A percentile compares a stretch with the other conserved stretches of the same genome.
phyloP scores from a whole-genome alignment of 2,797 vertebrate genomes.

The Poeciliopsis paucimaculata region DNA sequence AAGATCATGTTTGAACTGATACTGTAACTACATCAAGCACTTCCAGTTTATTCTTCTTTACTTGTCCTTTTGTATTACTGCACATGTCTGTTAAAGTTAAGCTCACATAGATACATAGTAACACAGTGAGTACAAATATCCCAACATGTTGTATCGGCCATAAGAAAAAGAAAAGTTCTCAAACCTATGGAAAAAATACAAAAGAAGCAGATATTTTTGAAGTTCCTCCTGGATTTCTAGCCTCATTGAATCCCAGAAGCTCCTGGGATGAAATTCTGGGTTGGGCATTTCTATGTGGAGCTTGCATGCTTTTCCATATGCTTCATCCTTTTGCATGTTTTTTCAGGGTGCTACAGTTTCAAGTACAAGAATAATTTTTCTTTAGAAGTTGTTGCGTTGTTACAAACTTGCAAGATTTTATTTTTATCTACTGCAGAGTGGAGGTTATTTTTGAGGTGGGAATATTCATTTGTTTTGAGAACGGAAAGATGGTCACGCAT shows the following conservation, averaged over 20 bases:
- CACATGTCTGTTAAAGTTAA: background rate
- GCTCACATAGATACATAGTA: background rate
- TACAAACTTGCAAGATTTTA: background rate
- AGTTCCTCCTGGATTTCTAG: background rate
- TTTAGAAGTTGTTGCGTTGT: background rate
- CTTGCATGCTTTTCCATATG: background rate
- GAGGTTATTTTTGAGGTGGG: background rate
- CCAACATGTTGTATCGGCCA: background rate
- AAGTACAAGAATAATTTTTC: background rate
- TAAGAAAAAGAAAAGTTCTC: background rate
- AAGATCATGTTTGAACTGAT: background rate
- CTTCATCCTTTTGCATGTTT: background rate
- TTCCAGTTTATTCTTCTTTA: slow-evolving; percentile 6
- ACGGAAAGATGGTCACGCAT: background rate
- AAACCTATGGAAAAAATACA: background rate
- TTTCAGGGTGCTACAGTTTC: background rate
- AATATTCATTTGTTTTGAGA: background rate
- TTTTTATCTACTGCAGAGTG: no score
- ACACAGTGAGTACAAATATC: background rate
- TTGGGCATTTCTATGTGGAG: background rate
- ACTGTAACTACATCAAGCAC: background rate
- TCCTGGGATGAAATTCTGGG: background rate
- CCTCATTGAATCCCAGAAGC: background rate
- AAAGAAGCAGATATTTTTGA: background rate
- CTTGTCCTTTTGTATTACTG: background rate